Evolutionary conservation across 2,888 invertebrate species (phyloP).

Genomic region (Lasiommata megera): DNA sequence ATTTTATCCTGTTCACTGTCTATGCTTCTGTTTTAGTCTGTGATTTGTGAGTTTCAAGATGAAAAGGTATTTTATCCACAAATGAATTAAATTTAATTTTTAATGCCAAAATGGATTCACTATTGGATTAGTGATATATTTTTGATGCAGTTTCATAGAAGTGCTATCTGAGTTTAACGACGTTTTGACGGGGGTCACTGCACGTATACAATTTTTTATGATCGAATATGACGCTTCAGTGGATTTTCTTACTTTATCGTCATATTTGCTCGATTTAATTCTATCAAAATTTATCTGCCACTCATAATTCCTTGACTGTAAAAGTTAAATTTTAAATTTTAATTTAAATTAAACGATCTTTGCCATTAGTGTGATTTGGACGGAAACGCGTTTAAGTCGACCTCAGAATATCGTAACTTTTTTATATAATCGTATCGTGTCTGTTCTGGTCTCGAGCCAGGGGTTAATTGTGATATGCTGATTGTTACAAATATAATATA

Average conservation of each 20-base stretch:
- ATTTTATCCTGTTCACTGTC: background rate
- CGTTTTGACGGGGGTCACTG: slow-evolving; percentile 1
- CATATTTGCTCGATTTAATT: background rate
- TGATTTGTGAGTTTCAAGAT: background rate
- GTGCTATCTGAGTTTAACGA: background rate
- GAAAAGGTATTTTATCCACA: background rate
- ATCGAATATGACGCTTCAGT: background rate
- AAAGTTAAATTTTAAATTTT: too few species aligned
- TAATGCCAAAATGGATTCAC: background rate
- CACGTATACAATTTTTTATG: background rate
- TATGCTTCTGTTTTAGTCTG: background rate
- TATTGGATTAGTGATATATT: background rate
- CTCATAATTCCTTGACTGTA: too few species aligned
- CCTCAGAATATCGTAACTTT: too few species aligned
- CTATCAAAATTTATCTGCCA: too few species aligned
- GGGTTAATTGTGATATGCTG: too few species aligned
- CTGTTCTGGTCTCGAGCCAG: too few species aligned
- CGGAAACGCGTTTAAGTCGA: too few species aligned
- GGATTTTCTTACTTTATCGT: background rate
- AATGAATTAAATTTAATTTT: too few species aligned
- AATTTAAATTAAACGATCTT: too few species aligned
- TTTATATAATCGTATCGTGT: too few species aligned
- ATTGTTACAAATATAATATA: too few species aligned
- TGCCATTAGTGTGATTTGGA: too few species aligned
- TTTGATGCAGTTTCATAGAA: background rate